Conservation (phyloP, 2,797 vertebrate species). For the Lagocephalus sceleratus region DNA sequence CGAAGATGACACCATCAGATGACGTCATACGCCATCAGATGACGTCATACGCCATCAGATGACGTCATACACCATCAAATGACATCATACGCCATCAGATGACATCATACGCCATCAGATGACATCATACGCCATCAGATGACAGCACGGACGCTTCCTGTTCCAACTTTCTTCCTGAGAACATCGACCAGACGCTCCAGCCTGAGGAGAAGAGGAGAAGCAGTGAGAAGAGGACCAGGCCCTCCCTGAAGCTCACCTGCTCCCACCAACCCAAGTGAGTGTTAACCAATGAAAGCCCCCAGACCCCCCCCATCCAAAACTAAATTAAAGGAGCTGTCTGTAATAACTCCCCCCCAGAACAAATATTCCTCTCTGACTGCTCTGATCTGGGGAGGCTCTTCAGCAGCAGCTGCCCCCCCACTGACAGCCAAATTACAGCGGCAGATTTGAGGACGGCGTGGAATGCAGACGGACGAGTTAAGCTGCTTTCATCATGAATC, state of each 20-base stretch:
- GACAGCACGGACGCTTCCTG: conserved; percentile 88
- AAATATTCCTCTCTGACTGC: conserved; percentile 55
- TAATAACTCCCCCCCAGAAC: conserved; percentile 46
- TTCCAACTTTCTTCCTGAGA: conserved; percentile 93
- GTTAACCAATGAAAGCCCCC: no score
- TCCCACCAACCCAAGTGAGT: no score
- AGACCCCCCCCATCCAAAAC: conserved; percentile 14
- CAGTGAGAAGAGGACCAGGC: no score
- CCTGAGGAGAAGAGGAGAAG: conserved; percentile 66
- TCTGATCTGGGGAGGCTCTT: conserved; percentile 52
- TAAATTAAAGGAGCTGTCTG: conserved; percentile 53
- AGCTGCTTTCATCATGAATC: conserved; percentile 61
- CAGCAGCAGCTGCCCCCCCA: conserved; percentile 35
- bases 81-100: no score
- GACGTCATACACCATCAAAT: no score
- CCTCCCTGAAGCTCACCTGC: no score
- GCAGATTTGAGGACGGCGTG: conserved; percentile 49
- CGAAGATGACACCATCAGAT: no score
- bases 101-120: no score
- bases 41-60: no score
- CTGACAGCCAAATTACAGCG: conserved; percentile 67
- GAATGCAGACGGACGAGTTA: conserved; percentile 62
- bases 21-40: no score
- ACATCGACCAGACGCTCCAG: conserved; percentile 96
- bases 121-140: no score